Conservation (phyloP, 2,797 vertebrate species). For the Rhinella marina region DNA sequence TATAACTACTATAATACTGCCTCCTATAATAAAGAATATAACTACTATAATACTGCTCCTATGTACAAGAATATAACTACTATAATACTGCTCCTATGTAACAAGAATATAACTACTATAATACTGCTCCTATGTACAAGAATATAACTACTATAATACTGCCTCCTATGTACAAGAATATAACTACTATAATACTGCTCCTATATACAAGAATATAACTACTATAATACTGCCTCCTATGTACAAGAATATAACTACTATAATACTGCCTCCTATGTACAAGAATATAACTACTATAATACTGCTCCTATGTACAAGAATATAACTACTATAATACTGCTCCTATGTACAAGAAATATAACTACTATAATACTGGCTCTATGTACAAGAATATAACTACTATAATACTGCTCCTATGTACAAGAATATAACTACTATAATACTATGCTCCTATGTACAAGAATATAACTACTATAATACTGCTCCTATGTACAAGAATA, state of each 20-base stretch:
- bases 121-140: not conserved
- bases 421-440: slow-evolving; percentile 24
- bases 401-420: slow-evolving; percentile 15
- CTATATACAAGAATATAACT: not conserved
- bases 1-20: too few species aligned
- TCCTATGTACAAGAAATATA: slow-evolving; percentile 16
- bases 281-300: slow-evolving; percentile 4
- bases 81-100: not conserved
- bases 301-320: slow-evolving; percentile 7
- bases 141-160: slow-evolving; percentile 10
- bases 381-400: slow-evolving; percentile 14
- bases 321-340: slow-evolving; percentile 16
- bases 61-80: slow-evolving; percentile 5
- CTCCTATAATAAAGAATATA: not conserved
- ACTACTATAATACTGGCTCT: slow-evolving; percentile 13
- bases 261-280: slow-evolving; percentile 4
- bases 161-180: not conserved
- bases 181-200: not conserved
- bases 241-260: not conserved
- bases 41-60: slow-evolving; percentile 7
- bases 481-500: not conserved
- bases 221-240: not conserved
- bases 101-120: too few species aligned
- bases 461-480: slow-evolving; percentile 12
- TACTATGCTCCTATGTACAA: not conserved